Conservation (phyloP, 2,888 invertebrate genomes). For the Formica aserva region DNA sequence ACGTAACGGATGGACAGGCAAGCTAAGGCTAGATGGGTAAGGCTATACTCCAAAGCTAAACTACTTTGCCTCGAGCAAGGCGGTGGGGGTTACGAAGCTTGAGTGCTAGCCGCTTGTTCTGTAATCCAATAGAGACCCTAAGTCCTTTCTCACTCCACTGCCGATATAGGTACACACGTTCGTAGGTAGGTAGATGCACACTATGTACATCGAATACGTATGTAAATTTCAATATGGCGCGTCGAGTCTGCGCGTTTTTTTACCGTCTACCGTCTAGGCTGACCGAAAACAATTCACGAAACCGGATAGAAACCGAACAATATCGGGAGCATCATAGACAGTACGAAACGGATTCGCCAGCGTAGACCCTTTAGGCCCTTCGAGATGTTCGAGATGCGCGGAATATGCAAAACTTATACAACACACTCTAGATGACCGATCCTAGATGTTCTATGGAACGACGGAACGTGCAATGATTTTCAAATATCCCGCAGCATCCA, state of each 20-base stretch:
- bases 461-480: constrained; percentile 39
- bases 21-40: constrained; percentile 78
- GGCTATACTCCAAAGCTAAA: constrained; percentile 79
- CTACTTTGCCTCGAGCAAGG: constrained; percentile 78
- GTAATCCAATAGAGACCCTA: constrained; percentile 81
- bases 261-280: constrained; percentile 21
- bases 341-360: constrained; percentile 7
- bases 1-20: constrained; percentile 79
- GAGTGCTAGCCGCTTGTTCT: constrained; percentile 81
- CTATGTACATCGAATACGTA: constrained; percentile 67
- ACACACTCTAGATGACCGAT: constrained; percentile 21
- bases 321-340: background rate
- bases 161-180: constrained; percentile 70
- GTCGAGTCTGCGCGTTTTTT: constrained; percentile 60
- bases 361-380: background rate
- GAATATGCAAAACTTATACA: constrained; percentile 39
- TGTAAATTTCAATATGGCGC: constrained; percentile 78
- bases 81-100: constrained; percentile 74
- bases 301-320: background rate
- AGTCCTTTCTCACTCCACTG: constrained; percentile 75
- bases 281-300: constrained; percentile 38
- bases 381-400: constrained; percentile 16
- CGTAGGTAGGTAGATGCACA: constrained; percentile 51
- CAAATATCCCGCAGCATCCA: constrained; percentile 32
- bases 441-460: constrained; percentile 3